phyloP scores from a whole-genome alignment of 2,797 vertebrate genomes.

The Mus minutoides region DNA sequence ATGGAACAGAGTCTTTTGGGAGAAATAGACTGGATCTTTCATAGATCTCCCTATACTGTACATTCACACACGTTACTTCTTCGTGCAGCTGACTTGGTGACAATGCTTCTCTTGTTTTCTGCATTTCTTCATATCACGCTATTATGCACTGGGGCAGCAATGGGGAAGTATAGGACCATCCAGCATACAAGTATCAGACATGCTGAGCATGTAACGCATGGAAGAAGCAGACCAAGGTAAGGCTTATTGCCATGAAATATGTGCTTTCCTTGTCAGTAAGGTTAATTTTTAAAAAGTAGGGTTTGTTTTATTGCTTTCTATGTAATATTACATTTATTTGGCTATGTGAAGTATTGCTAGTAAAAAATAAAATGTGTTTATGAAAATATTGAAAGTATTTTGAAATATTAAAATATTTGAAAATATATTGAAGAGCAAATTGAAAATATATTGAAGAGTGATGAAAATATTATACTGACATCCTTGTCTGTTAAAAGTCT shows the following conservation, averaged over 20 bases:
- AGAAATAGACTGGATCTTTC: conserved; percentile 87
- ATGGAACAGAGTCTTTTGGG: conserved; percentile 85
- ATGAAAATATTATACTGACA: not conserved
- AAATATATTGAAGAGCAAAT: not conserved
- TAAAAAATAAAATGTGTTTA: not conserved
- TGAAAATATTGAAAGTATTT: not conserved
- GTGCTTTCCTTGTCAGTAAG: conserved; percentile 68
- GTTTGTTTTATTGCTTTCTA: not conserved
- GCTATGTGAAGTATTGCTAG: not conserved
- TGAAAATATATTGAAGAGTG: not conserved
- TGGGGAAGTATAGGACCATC: conserved; percentile 60
- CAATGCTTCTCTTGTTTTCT: conserved; percentile 87
- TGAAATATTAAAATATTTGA: not conserved
- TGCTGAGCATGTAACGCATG: conserved; percentile 56
- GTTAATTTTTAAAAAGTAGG: conserved; percentile 48
- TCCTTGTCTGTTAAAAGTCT: not conserved
- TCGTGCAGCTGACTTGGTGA: conserved; percentile 87
- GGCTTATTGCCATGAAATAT: conserved; percentile 62
- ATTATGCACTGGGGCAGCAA: conserved; percentile 72
- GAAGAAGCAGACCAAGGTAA: conserved; percentile 80
- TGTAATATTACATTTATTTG: not conserved
- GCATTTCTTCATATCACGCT: conserved; percentile 81
- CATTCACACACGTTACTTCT: conserved; percentile 84
- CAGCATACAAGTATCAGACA: conserved; percentile 48
- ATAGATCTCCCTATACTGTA: conserved; percentile 86